phyloP scores from a whole-genome alignment of 23 tunicate species.

The Corella eumyota region DNA sequence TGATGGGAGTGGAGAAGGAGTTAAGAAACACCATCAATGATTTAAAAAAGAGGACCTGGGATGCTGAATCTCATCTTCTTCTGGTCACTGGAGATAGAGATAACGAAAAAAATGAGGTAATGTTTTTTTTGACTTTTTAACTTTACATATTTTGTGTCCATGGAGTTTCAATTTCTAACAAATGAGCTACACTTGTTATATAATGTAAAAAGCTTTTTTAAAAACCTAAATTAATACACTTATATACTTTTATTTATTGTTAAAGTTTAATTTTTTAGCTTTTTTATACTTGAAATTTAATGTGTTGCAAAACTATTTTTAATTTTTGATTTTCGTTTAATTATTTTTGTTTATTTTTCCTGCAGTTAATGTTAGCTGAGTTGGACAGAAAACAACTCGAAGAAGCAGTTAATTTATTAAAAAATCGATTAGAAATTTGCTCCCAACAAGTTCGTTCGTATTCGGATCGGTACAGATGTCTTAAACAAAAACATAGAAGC shows the following conservation, averaged over 20 bases:
- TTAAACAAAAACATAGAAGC: slow-evolving; percentile 60
- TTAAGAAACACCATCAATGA: slow-evolving; percentile 10
- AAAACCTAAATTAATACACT: too few species aligned
- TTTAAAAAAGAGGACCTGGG: slow-evolving; percentile 29
- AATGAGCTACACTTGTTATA: too few species aligned
- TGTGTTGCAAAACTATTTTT: neutral
- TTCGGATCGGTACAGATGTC: slow-evolving; percentile 42
- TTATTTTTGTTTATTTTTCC: neutral
- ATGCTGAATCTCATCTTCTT: slow-evolving; percentile 43
- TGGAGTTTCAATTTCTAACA: neutral
- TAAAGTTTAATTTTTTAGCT: too few species aligned
- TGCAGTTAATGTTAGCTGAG: slow-evolving; percentile 57
- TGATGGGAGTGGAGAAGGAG: slow-evolving; percentile 14
- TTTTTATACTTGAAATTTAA: too few species aligned
- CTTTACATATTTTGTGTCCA: neutral
- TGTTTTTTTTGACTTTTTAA: neutral
- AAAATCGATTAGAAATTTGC: slow-evolving; percentile 19
- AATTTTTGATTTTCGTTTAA: neutral
- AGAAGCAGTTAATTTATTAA: slow-evolving; percentile 57
- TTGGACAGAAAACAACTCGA: slow-evolving; percentile 58
- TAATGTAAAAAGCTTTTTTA: too few species aligned
- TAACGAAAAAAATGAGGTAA: slow-evolving; percentile 34
- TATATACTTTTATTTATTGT: too few species aligned
- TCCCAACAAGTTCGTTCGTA: slow-evolving; percentile 23
- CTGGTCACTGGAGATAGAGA: slow-evolving; percentile 39